A percentile compares a stretch with the other conserved stretches of the same genome.
Evolutionary conservation across 2,888 invertebrate species (phyloP).

Genomic region (Hyalella azteca): DNA sequence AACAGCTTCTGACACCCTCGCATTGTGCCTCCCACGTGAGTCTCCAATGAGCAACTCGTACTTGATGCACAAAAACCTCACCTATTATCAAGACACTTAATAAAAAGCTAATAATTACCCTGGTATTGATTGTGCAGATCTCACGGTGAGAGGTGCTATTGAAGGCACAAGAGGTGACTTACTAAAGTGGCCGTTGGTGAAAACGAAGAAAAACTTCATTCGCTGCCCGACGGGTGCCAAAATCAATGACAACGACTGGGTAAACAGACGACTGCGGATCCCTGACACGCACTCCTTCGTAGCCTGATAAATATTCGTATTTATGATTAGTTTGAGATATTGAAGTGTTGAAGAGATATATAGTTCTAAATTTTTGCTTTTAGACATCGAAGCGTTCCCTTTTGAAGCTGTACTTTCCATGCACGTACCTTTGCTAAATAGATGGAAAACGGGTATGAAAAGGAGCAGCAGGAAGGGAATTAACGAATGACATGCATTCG

Average conservation of each 20-base stretch:
- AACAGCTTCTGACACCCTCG: not conserved
- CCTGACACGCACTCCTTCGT: too few species aligned
- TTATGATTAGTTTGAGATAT: too few species aligned
- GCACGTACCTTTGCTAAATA: too few species aligned
- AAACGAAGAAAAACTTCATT: not conserved
- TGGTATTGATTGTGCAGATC: not conserved
- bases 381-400: too few species aligned
- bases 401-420: too few species aligned
- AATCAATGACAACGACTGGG: not conserved
- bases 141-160: not conserved
- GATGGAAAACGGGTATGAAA: too few species aligned
- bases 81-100: not conserved
- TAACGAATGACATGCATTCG: too few species aligned
- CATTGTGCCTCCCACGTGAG: conserved; percentile 8
- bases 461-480: too few species aligned
- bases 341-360: too few species aligned
- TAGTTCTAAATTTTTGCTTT: too few species aligned
- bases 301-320: too few species aligned
- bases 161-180: not conserved
- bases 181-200: not conserved
- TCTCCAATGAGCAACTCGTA: not conserved
- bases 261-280: too few species aligned
- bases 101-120: conserved; percentile 18
- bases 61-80: not conserved
- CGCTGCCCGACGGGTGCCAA: not conserved